Evolutionary conservation across 37 sponge, comb jelly and placozoan genomes (phyloP).

Genomic region (Cladorhizidae sp.): DNA sequence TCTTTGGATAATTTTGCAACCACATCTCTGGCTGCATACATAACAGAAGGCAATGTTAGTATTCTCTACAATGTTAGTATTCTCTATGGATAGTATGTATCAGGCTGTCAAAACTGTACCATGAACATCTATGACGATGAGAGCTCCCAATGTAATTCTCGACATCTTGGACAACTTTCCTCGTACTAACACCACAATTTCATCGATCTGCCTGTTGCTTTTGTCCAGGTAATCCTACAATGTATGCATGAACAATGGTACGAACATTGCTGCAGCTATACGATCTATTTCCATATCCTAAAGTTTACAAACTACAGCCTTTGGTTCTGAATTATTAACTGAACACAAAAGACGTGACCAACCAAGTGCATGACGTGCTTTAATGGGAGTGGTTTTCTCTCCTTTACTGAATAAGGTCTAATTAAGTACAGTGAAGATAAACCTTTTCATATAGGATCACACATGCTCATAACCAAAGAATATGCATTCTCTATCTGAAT

Average conservation of each 20-base stretch:
- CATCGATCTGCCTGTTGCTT: constrained; percentile 89
- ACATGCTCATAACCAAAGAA: too few species aligned
- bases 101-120: constrained; percentile 44
- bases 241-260: neutral
- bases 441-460: too few species aligned
- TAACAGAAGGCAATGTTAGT: too few species aligned
- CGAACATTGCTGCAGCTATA: neutral
- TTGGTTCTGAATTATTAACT: too few species aligned
- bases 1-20: constrained; percentile 82
- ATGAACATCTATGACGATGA: constrained; percentile 98
- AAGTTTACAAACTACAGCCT: neutral
- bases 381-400: too few species aligned
- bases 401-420: too few species aligned
- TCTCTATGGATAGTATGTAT: neutral
- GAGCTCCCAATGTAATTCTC: constrained; percentile 94
- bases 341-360: neutral
- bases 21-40: constrained; percentile 90
- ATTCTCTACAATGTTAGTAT: neutral
- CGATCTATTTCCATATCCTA: neutral
- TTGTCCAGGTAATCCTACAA: constrained; percentile 79
- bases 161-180: constrained; percentile 92
- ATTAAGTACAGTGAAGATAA: too few species aligned
- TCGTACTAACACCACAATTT: constrained; percentile 93
- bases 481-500: too few species aligned
- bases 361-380: too few species aligned